Evolutionary conservation across 2,888 invertebrate genomes (phyloP), one percentile per base, ranked within the genome.

Genomic region (Pristionchus arcanus): DNA sequence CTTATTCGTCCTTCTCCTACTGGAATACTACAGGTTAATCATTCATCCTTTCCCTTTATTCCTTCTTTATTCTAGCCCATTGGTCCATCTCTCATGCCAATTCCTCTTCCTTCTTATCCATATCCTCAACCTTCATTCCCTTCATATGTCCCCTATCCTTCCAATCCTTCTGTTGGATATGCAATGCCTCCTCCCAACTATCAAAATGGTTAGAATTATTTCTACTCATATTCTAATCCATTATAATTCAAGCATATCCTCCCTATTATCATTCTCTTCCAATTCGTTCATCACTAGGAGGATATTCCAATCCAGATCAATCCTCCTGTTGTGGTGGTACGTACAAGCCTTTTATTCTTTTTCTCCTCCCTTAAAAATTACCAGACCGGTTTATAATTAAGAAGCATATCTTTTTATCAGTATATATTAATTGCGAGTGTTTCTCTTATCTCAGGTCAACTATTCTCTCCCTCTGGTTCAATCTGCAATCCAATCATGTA

Each of bases 401-500:
- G n/a, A n/a, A n/a, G n/a, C n/a, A n/a, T n/a, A n/a, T n/a, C n/a
- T n/a, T n/a, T n/a, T n/a, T n/a, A n/a, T n/a, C n/a, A n/a, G 9
- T 49, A 9, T 49, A 11, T 49, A 49, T 49, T 49, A 11, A 49
- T 13, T 49, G 13, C 13, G 42, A 49, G 42, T 49, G 19, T 34
- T 31, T 42, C 31, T 55, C 68, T 68, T 68, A 34, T 86, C 42
- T 42, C 71, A 31, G 87, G 87, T 49, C 68, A 71, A 55, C 42
- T 88, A 31, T 74, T 88, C 71, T 74, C 71, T 55, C 87, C 87
- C 1, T 74, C 87, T 88, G 74, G 87, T 37, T 59, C 63, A 11
- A 31, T 88, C 49, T 88, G 71, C 74, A 28, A 37, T 74, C 87
- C 74, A 11, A 71, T 88, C 34, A 19, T 53, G 21, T 87, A 87